Conservation (phyloP, 2,888 invertebrate genomes). For the Lasioglossum lativentre region DNA sequence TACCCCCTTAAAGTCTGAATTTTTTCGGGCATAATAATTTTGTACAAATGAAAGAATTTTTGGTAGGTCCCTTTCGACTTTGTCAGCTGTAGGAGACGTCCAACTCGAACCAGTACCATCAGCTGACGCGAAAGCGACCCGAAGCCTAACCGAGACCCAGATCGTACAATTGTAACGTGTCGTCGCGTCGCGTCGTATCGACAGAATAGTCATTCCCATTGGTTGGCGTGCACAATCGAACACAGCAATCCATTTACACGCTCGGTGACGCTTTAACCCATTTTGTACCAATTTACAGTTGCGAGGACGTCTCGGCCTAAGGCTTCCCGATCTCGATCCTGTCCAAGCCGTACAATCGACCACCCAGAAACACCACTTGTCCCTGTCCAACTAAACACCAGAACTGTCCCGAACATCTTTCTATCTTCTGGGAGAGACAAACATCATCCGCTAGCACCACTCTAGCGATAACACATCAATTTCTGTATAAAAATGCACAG, state of each 20-base stretch:
- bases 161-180: not conserved
- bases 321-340: slow-evolving; percentile 42
- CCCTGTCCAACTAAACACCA: not conserved
- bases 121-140: not conserved
- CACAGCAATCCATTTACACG: slow-evolving; percentile 47
- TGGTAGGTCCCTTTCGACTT: too few species aligned
- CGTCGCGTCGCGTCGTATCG: not conserved
- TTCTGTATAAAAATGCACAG: too few species aligned
- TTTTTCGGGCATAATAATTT: too few species aligned
- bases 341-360: slow-evolving; percentile 39
- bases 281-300: slow-evolving; percentile 41
- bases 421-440: not conserved
- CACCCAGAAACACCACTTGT: not conserved
- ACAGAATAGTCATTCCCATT: slow-evolving; percentile 18
- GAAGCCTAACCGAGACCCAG: slow-evolving; percentile 20
- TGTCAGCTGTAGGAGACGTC: not conserved
- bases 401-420: not conserved
- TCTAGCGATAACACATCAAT: too few species aligned
- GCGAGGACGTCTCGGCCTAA: slow-evolving; percentile 41
- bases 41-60: too few species aligned
- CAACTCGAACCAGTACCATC: not conserved
- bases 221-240: slow-evolving; percentile 16
- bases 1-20: too few species aligned
- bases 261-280: slow-evolving; percentile 49
- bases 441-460: too few species aligned